phyloP scores from a whole-genome alignment of 2,888 invertebrate genomes.

The Caradrina clavipalpis region DNA sequence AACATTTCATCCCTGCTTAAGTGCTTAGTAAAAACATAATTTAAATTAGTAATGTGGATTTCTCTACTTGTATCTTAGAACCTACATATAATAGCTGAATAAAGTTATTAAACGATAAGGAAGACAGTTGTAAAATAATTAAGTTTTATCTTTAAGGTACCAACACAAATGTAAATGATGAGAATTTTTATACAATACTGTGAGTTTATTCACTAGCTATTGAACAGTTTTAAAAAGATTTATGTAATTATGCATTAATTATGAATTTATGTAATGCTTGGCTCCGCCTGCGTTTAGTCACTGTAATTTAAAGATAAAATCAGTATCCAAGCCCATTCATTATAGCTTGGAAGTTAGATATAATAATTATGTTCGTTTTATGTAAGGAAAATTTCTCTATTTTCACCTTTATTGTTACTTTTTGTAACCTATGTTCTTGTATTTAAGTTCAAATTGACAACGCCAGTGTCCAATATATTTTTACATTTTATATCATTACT shows the following conservation, averaged over 20 bases:
- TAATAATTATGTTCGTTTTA: slow-evolving; percentile 40
- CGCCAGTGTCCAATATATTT: background rate
- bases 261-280: slow-evolving; percentile 57
- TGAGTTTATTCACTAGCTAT: slow-evolving; percentile 50
- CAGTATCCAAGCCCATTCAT: slow-evolving; percentile 43
- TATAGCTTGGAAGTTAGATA: slow-evolving; percentile 40
- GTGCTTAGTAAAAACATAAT: background rate
- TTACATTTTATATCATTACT: background rate
- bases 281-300: slow-evolving; percentile 63
- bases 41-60: background rate
- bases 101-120: slow-evolving; percentile 58
- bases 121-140: slow-evolving; percentile 61
- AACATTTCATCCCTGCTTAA: background rate
- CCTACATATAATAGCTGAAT: slow-evolving; percentile 43
- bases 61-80: slow-evolving; percentile 16
- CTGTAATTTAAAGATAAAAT: slow-evolving; percentile 52
- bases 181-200: slow-evolving; percentile 62
- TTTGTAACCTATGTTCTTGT: slow-evolving; percentile 4
- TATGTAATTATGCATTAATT: slow-evolving; percentile 54
- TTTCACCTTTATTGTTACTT: slow-evolving; percentile 30
- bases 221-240: slow-evolving; percentile 53
- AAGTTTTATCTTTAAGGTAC: slow-evolving; percentile 51
- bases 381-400: slow-evolving; percentile 21
- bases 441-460: background rate
- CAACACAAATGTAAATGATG: slow-evolving; percentile 59